These are phyloP conservation scores for Margarornis squamiger DNA, from an alignment of 2,797 vertebrate genomes.

Conservation along the genomic window DNA sequence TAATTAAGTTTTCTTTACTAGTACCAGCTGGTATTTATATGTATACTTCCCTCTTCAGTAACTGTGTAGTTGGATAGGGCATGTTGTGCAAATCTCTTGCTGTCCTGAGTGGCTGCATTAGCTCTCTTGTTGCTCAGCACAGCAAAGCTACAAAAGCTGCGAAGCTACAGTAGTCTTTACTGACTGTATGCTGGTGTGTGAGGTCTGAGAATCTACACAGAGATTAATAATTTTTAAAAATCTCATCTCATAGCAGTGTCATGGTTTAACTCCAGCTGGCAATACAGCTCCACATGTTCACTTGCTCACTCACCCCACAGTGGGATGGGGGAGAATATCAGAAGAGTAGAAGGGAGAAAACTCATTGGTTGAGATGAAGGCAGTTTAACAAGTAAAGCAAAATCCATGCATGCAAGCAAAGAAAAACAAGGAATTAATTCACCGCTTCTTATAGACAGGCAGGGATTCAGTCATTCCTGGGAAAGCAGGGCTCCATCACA, in stretches of 20 bases:
- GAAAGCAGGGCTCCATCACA: background rate
- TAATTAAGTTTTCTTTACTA: constrained; percentile 23
- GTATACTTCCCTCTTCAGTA: constrained; percentile 17
- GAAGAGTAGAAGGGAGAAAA: background rate
- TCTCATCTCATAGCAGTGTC: background rate
- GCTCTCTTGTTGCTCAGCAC: constrained; percentile 20
- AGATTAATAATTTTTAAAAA: background rate
- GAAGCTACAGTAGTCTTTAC: background rate
- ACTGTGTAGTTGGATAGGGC: background rate
- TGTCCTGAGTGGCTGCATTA: constrained; percentile 38
- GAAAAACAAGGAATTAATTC: background rate
- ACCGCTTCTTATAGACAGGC: background rate
- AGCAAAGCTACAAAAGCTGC: background rate
- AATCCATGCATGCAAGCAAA: background rate
- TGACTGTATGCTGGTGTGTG: background rate
- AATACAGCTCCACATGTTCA: background rate
- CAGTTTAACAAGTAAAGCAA: background rate
- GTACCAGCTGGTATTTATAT: constrained; percentile 56
- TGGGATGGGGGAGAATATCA: too few species aligned
- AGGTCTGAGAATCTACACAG: background rate
- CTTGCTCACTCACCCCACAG: background rate
- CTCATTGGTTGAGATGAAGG: background rate
- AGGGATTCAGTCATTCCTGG: background rate
- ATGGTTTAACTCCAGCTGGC: background rate
- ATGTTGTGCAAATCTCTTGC: constrained; percentile 34